These are phyloP conservation scores for Meloe dianella DNA, from an alignment of 2,888 invertebrate species.

Conservation along the genomic window DNA sequence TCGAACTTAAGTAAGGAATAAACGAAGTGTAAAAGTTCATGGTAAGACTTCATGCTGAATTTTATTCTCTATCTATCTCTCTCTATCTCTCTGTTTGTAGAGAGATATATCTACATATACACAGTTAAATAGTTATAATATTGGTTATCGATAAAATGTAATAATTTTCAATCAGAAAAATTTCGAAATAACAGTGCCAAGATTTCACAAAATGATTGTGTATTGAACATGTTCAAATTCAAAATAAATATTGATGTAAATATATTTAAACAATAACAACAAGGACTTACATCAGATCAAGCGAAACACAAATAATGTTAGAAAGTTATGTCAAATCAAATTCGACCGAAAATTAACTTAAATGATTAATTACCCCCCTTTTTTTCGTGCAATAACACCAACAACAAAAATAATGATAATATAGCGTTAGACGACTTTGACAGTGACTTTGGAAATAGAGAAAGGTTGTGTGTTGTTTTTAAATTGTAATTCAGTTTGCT, in stretches of 20 bases:
- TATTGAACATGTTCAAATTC: slow-evolving; percentile 11
- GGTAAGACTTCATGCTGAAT: slow-evolving; percentile 28
- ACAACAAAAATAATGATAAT: background rate
- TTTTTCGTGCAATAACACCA: background rate
- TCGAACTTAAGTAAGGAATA: slow-evolving; percentile 38
- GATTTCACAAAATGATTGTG: slow-evolving; percentile 25
- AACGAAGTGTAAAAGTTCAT: slow-evolving; percentile 44
- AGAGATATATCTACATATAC: background rate
- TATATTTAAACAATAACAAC: slow-evolving; percentile 6
- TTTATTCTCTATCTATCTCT: slow-evolving; percentile 15
- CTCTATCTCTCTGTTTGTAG: background rate
- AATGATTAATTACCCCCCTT: background rate
- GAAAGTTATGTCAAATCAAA: slow-evolving; percentile 17
- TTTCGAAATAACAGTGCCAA: slow-evolving; percentile 23
- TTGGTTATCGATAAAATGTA: slow-evolving; percentile 23
- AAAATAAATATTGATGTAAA: slow-evolving; percentile 8
- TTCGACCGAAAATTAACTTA: background rate
- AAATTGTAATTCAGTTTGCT: slow-evolving; percentile 1
- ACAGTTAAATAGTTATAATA: background rate
- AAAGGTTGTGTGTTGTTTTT: slow-evolving; percentile 19
- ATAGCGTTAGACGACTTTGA: slow-evolving; percentile 23
- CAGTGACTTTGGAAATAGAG: slow-evolving; percentile 30
- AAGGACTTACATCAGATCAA: slow-evolving; percentile 16
- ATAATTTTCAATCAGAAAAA: slow-evolving; percentile 26
- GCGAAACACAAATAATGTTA: slow-evolving; percentile 10